A percentile compares a stretch with the other conserved stretches of the same genome.
phyloP scores from a whole-genome alignment of 2,888 invertebrate species.

The Melieria picta region DNA sequence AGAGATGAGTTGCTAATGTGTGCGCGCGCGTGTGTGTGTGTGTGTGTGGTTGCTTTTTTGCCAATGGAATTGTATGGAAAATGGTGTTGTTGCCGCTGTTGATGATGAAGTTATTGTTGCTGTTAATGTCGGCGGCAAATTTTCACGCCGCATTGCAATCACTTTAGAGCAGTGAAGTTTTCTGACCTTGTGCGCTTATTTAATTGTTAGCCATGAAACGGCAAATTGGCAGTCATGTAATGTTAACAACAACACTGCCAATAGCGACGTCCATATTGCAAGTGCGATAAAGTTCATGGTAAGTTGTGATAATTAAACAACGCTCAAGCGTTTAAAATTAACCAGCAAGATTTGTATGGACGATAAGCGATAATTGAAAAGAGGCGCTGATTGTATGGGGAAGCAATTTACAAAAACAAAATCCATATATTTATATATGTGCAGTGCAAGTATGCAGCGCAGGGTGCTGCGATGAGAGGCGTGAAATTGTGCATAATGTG shows the following conservation, averaged over 20 bases:
- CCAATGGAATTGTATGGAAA: not conserved
- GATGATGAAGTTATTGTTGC: no score
- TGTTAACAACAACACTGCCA: constrained; percentile 8
- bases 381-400: not conserved
- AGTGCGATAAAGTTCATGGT: constrained; percentile 36
- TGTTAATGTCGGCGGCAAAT: no score
- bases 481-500: no score
- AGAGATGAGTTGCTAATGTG: not conserved
- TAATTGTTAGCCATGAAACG: constrained; percentile 34
- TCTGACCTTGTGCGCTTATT: constrained; percentile 2
- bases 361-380: constrained; percentile 9
- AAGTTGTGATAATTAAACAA: constrained; percentile 4
- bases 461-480: no score
- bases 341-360: not conserved
- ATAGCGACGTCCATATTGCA: constrained; percentile 8
- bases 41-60: not conserved
- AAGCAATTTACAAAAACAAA: no score
- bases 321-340: constrained; percentile 10
- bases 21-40: not conserved
- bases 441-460: no score
- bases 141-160: no score
- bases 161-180: no score
- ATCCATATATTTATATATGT: no score
- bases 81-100: not conserved
- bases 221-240: constrained; percentile 14